Conservation (phyloP, 2,113 vertebrate species). For the Todiramphus chloris region DNA sequence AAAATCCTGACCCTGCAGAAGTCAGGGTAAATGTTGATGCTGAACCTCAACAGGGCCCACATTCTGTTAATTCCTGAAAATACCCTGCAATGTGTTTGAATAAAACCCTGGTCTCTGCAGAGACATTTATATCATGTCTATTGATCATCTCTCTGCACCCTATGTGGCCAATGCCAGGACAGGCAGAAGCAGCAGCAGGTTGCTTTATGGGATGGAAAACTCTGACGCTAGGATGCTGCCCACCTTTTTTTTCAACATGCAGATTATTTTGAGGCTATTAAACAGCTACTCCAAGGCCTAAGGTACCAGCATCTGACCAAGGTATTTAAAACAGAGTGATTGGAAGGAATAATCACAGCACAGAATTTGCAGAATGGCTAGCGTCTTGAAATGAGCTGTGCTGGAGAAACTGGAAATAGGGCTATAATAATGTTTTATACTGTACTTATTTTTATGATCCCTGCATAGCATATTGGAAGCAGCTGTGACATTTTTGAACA, state of each 20-base stretch:
- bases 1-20: neutral
- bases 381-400: neutral
- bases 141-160: neutral
- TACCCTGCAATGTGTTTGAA: neutral
- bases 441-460: constrained; percentile 46
- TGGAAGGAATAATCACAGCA: neutral
- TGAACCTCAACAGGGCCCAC: neutral
- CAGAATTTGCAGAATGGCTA: neutral
- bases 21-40: neutral
- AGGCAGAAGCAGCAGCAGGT: neutral
- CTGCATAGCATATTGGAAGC: constrained; percentile 38
- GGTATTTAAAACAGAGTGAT: neutral
- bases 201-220: neutral
- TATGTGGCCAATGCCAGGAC: neutral
- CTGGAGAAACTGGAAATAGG: neutral
- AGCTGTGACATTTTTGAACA: constrained; percentile 56
- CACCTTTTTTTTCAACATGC: neutral
- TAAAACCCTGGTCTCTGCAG: neutral
- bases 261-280: neutral
- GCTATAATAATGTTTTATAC: constrained; percentile 46
- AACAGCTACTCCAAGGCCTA: neutral
- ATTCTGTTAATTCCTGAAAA: neutral
- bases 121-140: neutral
- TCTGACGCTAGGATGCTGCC: neutral
- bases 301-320: neutral